Evolutionary conservation across 1,140 invertebrate genomes (phyloP), one percentile per base, ranked within the genome.

Genomic region (Bactericera cockerelli): DNA sequence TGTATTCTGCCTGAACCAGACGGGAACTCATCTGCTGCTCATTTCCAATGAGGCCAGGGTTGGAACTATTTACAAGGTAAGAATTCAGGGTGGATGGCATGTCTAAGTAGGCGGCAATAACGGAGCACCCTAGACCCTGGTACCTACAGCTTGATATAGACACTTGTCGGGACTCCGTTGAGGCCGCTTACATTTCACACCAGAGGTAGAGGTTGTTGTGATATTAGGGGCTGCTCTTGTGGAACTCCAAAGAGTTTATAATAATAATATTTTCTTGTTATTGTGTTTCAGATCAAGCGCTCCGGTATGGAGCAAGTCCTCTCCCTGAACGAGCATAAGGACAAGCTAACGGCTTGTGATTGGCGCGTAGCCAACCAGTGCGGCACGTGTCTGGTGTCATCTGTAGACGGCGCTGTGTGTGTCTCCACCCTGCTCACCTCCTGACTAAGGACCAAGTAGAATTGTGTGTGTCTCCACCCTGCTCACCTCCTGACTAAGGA

Each of bases 291-390:
- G 76, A 70, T 76, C 65, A 70, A 71, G 63, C 69, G 70, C 31
- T 66, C 66, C 53, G 67, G 65, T 42, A 67, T 76, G 63, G 69
- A 67, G 16, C 74, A 74, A 53, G 70, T 78, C 56, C 69, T 81
- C 63, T 72, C 76, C 58, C 64, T 82, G 14, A 76, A 76, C 22
- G 78, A 77, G 42, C 79, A 81, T 61, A 76, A 73, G 60, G 71
- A 72, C 28, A 74, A 77, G 0, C 65, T 78, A 8, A 67, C 74
- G 13, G 79, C 79, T 26, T 79, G 80, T 54, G 81, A 84, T 66
- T 83, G 81, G 81, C 77, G 79, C 11, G 79, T 75, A 26, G 75
- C 78, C 11, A 77, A 79, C 67, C 78, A 81, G 65, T 81, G 78
- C 25, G 75, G 75, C 28, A 78, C 79, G 19, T 82, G 80, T 65